Evolutionary conservation across 2,113 vertebrate species (phyloP).

Genomic region (Cottus gobio): DNA sequence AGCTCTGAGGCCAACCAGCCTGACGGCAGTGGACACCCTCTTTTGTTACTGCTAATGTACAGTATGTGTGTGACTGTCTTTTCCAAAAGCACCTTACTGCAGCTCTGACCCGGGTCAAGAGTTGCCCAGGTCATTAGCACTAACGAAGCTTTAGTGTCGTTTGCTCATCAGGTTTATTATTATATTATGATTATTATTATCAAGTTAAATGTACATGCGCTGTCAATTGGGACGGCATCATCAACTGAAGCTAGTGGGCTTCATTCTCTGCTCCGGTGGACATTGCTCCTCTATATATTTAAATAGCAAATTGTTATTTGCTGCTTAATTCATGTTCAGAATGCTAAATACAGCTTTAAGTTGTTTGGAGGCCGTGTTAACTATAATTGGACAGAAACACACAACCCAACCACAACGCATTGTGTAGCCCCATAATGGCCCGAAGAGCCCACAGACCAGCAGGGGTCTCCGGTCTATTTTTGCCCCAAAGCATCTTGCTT

Average conservation of each 20-base stretch:
- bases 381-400: constrained; percentile 1
- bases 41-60: background rate
- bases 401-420: background rate
- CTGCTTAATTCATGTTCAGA: background rate
- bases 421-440: background rate
- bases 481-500: background rate
- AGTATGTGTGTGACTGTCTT: background rate
- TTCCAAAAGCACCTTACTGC: background rate
- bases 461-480: background rate
- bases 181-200: too few species aligned
- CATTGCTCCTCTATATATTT: background rate
- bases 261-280: background rate
- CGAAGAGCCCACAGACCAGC: background rate
- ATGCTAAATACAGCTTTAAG: background rate
- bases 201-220: background rate
- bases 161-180: background rate
- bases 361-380: background rate
- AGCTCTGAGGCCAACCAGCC: constrained; percentile 2
- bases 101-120: constrained; percentile 1
- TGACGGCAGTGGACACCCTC: background rate
- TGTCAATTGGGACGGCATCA: background rate
- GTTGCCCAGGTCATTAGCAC: background rate
- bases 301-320: background rate
- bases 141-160: background rate
- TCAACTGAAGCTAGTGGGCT: background rate